phyloP scores from a whole-genome alignment of 1,140 invertebrate species.

The Bombyx mori region DNA sequence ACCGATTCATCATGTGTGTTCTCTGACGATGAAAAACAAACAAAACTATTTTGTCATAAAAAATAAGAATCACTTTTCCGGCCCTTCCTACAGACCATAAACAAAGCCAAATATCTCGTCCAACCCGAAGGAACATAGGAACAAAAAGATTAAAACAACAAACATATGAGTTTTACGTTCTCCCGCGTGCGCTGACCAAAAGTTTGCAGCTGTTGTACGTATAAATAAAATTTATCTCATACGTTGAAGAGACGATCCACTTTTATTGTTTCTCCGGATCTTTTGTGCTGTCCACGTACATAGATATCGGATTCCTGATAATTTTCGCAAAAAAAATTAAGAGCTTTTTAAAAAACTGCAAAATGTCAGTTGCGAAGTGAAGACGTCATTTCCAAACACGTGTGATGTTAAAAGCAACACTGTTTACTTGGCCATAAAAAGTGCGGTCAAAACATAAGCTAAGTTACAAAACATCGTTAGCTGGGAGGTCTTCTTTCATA shows the following conservation, averaged over 20 bases:
- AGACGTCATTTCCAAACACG: slow-evolving; percentile 7
- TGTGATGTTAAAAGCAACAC: slow-evolving; percentile 14
- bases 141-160: slow-evolving; percentile 60
- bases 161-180: slow-evolving; percentile 41
- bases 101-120: slow-evolving; percentile 24
- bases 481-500: slow-evolving; percentile 16
- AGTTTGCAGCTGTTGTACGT: slow-evolving; percentile 65
- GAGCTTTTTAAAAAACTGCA: no score
- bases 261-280: slow-evolving; percentile 49
- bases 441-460: slow-evolving; percentile 23
- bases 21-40: slow-evolving; percentile 17
- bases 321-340: no score
- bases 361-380: neutral
- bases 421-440: slow-evolving; percentile 38
- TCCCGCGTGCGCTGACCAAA: slow-evolving; percentile 54
- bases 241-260: slow-evolving; percentile 52
- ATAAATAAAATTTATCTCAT: slow-evolving; percentile 68
- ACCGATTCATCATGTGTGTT: slow-evolving; percentile 23
- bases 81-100: slow-evolving; percentile 24
- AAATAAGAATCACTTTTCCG: slow-evolving; percentile 31
- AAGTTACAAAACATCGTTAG: neutral
- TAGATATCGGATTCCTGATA: no score
- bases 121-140: slow-evolving; percentile 46
- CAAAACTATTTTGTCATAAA: slow-evolving; percentile 16
- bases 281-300: slow-evolving; percentile 1